These are phyloP conservation scores for Euwallacea similis DNA, from an alignment of 1,140 invertebrate species.

Conservation along the genomic window DNA sequence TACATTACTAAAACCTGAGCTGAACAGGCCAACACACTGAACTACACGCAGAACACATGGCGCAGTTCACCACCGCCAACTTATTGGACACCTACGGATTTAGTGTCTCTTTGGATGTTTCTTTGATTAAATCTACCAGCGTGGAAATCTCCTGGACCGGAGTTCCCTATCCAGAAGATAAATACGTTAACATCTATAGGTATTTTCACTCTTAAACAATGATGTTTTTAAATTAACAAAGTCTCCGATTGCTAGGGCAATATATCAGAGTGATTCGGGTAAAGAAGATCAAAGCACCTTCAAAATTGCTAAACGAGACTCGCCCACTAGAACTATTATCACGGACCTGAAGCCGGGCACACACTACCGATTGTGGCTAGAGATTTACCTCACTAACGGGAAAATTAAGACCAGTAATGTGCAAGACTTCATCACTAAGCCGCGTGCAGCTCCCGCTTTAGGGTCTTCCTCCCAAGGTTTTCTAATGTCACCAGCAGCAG, in stretches of 20 bases:
- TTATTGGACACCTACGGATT: constrained; percentile 68
- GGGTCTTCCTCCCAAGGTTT: constrained; percentile 53
- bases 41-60: constrained; percentile 67
- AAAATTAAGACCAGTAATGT: constrained; percentile 87
- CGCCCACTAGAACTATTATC: constrained; percentile 69
- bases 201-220: background rate
- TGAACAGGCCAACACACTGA: constrained; percentile 67
- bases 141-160: constrained; percentile 80
- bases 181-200: constrained; percentile 88
- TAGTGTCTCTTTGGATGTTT: constrained; percentile 73
- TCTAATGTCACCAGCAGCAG: too few relatives aligned
- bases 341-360: constrained; percentile 77
- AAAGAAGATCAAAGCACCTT: constrained; percentile 80
- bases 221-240: too few relatives aligned
- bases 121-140: constrained; percentile 71
- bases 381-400: constrained; percentile 85
- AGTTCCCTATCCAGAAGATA: constrained; percentile 82
- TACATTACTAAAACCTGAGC: too few relatives aligned
- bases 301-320: constrained; percentile 79
- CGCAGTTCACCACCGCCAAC: constrained; percentile 64
- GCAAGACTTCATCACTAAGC: constrained; percentile 82
- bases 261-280: constrained; percentile 75
- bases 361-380: constrained; percentile 81
- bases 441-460: constrained; percentile 62
- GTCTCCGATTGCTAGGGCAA: constrained; percentile 55